phyloP scores from a whole-genome alignment of 1,140 invertebrate species.

The Drosophila littoralis region DNA sequence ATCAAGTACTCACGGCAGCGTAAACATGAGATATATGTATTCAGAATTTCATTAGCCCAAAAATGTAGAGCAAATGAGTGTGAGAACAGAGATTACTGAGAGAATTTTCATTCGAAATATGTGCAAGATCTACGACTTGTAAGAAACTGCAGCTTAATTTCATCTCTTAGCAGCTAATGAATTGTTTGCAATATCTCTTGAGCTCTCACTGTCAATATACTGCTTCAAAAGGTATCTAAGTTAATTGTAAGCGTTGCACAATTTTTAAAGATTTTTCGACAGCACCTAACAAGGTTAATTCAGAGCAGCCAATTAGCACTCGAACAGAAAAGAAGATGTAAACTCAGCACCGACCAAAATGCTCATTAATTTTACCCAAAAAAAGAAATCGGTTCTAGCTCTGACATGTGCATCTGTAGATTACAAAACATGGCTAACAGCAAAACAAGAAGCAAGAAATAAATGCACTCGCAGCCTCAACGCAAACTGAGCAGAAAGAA shows the following conservation, averaged over 20 bases:
- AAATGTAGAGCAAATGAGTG: background rate
- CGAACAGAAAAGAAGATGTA: background rate
- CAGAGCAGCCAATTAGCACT: constrained; percentile 17
- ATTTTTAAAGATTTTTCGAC: too few relatives aligned
- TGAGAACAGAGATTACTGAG: background rate
- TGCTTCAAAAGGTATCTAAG: too few relatives aligned
- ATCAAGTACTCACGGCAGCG: background rate
- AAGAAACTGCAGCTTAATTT: too few relatives aligned
- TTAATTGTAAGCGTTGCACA: too few relatives aligned
- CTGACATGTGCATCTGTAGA: constrained; percentile 45
- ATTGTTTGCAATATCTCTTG: too few relatives aligned
- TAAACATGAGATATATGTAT: background rate
- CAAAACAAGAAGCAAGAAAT: constrained; percentile 43
- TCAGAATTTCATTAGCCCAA: constrained; percentile 4
- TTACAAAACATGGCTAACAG: constrained; percentile 42
- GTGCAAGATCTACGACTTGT: too few relatives aligned
- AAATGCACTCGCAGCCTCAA: constrained; percentile 23
- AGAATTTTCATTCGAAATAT: too few relatives aligned
- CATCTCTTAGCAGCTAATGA: too few relatives aligned
- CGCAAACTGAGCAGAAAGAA: constrained; percentile 35
- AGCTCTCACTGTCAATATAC: too few relatives aligned
- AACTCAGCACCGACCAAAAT: background rate
- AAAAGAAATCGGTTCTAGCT: constrained; percentile 35
- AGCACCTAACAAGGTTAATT: constrained; percentile 5
- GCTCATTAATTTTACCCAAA: constrained; percentile 43